Evolutionary conservation across 2,113 vertebrate species (phyloP), one percentile per base, ranked within the genome.

Genomic region (Catharus minimus): DNA sequence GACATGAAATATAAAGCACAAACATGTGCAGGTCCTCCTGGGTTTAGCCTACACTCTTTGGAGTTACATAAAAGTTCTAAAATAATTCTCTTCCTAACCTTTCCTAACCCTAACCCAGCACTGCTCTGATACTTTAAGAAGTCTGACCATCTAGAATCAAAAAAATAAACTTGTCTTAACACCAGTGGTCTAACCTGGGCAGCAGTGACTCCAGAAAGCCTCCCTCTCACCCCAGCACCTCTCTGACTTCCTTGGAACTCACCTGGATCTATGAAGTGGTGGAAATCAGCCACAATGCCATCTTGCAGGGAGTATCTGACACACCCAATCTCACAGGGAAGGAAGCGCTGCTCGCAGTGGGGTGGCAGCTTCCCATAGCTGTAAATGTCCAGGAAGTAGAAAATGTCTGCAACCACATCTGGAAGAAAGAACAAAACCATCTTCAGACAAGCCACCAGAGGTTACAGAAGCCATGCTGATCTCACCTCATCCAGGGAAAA

Each of bases 301-400:
- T 97, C 89, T 27, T 91, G 97, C 2, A 98, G 93, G 55, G 98
- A 98, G 39, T 98, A 98, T 41, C 33, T 97, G 88, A 98, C 91
- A 80, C 98, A 98, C 43, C 97, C 98, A 65, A 98, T 97, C 95
- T 98, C 98, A 27, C 98, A 98, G 68, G 98, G 98, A 32, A 98
- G 97, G 82, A 97, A 98, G 61, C 97, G 98, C 89, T 98, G 97
- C 24, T 95, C 96, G 44, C 98, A 98, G 49, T 96, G 86, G 46
- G 96, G 88, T 1, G 97, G 98, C 78, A 98, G 94, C 80, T 97
- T 96, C 17, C 98, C 98, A 38, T 98, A 97, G 88, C 98, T 98
- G 92, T 97, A 97, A 68, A 98, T 97, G 80, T 98, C 96, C 94
- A 98, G 57, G 95, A 98, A 98, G 88, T 97, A 98, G 88, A 98